These are phyloP conservation scores for Exephanes ischioxanthus DNA, from an alignment of 2,888 invertebrate genomes.

Conservation along the genomic window DNA sequence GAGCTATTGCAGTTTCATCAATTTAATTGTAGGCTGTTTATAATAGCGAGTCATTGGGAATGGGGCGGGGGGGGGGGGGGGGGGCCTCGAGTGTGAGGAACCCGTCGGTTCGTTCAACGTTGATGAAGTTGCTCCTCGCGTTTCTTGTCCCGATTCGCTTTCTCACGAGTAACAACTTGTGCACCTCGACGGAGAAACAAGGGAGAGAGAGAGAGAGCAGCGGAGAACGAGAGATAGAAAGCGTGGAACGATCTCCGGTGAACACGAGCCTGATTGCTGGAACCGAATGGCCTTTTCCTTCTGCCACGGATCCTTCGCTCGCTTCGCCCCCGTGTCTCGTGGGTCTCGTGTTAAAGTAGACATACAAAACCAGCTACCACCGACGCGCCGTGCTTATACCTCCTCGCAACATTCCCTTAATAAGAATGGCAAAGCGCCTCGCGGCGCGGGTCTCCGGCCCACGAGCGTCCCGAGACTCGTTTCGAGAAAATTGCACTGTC, in stretches of 20 bases:
- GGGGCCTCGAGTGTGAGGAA: constrained; percentile 22
- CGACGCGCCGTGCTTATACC: constrained; percentile 40
- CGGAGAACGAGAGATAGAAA: constrained; percentile 52
- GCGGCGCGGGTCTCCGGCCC: constrained; percentile 25
- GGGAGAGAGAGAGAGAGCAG: constrained; percentile 5
- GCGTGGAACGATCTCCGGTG: constrained; percentile 50
- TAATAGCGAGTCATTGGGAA: constrained; percentile 61
- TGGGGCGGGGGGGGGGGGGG: neutral
- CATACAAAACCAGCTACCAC: constrained; percentile 57
- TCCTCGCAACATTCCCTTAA: constrained; percentile 66
- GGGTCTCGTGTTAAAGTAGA: constrained; percentile 64
- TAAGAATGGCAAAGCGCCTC: constrained; percentile 68
- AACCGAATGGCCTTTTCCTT: constrained; percentile 67
- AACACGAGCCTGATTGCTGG: constrained; percentile 67
- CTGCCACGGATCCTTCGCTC: constrained; percentile 55
- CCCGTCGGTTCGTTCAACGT: constrained; percentile 49
- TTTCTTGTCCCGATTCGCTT: constrained; percentile 67
- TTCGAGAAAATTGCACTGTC: constrained; percentile 79
- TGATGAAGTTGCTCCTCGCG: constrained; percentile 69
- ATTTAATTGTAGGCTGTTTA: constrained; percentile 64
- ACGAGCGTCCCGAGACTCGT: constrained; percentile 76
- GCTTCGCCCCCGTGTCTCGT: constrained; percentile 51
- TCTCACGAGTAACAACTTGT: constrained; percentile 61
- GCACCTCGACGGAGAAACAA: constrained; percentile 35
- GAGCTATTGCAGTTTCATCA: constrained; percentile 66